These are phyloP conservation scores for Neocrepidodera transversa DNA, from an alignment of 2,888 invertebrate genomes.

Conservation along the genomic window DNA sequence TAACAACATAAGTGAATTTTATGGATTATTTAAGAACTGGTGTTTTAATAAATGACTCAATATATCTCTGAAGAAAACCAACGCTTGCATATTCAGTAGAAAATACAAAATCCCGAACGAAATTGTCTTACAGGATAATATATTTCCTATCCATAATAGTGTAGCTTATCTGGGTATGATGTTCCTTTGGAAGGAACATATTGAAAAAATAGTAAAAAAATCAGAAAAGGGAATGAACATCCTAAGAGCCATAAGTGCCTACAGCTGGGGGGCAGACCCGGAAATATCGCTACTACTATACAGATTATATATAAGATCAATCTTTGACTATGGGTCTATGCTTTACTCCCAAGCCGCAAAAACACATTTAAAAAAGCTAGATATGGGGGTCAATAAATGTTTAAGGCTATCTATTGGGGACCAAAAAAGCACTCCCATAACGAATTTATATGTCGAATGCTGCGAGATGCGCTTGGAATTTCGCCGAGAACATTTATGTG, in stretches of 20 bases:
- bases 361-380: background rate
- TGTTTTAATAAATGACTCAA: too few relatives aligned
- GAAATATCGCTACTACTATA: conserved; percentile 1
- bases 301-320: conserved; percentile 1
- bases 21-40: too few relatives aligned
- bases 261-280: conserved; percentile 19
- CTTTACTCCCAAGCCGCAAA: background rate
- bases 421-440: background rate
- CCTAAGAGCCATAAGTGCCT: conserved; percentile 1
- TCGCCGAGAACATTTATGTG: background rate
- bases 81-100: too few relatives aligned
- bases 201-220: background rate
- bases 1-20: too few relatives aligned
- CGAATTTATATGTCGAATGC: background rate
- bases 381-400: background rate
- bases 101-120: too few relatives aligned
- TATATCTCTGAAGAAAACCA: too few relatives aligned
- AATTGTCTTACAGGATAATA: too few relatives aligned
- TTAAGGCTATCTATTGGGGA: background rate
- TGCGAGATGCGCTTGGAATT: background rate
- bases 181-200: conserved; percentile 8
- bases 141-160: too few relatives aligned
- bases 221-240: conserved; percentile 11
- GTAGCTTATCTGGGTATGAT: background rate
- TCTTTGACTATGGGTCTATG: conserved; percentile 1